These are phyloP conservation scores for Linepithema humile DNA, from an alignment of 1,140 invertebrate genomes.

Conservation along the genomic window DNA sequence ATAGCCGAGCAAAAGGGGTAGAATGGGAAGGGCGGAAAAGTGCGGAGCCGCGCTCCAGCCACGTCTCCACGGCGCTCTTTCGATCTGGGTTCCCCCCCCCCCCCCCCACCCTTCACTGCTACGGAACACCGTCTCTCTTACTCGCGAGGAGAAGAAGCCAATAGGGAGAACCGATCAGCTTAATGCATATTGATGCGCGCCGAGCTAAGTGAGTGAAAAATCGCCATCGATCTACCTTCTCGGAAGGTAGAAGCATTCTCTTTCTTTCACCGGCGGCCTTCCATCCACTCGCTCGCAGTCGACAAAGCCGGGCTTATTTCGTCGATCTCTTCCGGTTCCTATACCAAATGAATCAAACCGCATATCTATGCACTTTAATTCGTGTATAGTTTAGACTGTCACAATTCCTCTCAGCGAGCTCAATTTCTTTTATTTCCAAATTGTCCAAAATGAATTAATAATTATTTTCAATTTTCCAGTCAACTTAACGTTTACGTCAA, in stretches of 20 bases:
- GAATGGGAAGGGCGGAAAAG: slow-evolving; percentile 32
- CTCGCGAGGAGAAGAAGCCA: slow-evolving; percentile 75
- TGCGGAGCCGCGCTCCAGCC: slow-evolving; percentile 11
- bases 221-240: slow-evolving; percentile 82
- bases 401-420: neutral
- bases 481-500: neutral
- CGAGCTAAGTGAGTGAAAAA: slow-evolving; percentile 84
- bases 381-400: neutral
- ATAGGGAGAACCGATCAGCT: slow-evolving; percentile 83
- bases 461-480: neutral
- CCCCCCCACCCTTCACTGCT: slow-evolving; percentile 60
- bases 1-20: slow-evolving; percentile 59
- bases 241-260: slow-evolving; percentile 70
- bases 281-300: slow-evolving; percentile 51
- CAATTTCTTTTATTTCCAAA: neutral
- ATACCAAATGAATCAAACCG: slow-evolving; percentile 3
- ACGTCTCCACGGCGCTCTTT: slow-evolving; percentile 53
- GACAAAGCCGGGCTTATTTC: slow-evolving; percentile 49
- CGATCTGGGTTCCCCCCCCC: slow-evolving; percentile 46
- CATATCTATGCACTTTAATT: slow-evolving; percentile 20
- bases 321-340: slow-evolving; percentile 24
- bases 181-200: slow-evolving; percentile 84
- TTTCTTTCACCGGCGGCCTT: slow-evolving; percentile 53
- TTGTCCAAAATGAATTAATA: neutral
- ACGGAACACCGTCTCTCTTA: slow-evolving; percentile 60